Evolutionary conservation across 2,888 invertebrate genomes (phyloP), one percentile per base, ranked within the genome.

Genomic region (Eilema caniola): DNA sequence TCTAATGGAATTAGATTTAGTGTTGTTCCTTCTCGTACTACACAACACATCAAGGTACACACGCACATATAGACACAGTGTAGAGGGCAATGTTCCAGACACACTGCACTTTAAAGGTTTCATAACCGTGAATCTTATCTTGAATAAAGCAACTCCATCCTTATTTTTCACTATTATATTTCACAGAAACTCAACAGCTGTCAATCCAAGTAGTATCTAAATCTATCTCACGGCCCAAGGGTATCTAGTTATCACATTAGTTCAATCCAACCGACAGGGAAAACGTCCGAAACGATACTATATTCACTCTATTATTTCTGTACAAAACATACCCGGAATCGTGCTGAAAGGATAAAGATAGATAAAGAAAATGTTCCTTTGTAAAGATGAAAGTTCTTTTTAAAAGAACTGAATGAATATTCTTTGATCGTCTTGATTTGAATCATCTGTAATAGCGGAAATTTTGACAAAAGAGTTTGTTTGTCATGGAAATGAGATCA

Each of bases 321-420:
- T 60, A 72, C 72, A 79, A 75, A 71, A 79, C 71, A 66, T 25
- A 69, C 53, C 66, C 69, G 56, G 71, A 76, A 61, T 70, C 73
- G 33, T 37, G 60, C 61, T 82, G 71, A 77, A 79, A 80, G 73
- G 80, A 75, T 79, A 69, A 76, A 75, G 60, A 70, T 31, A 53
- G 59, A 67, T 60, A 66, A 70, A 67, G 25, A 65, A n/a, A 61
- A 70, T 66, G 66, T 67, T 79, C 57, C 69, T 70, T 82, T 74
- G 59, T 70, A 74, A 74, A 80, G 71, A 80, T 76, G 72, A 82
- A 79, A 74, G 69, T 72, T 76, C 67, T 56, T 70, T 64, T 66
- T 62, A 33, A 53, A 60, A 31, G 24, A 75, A 75, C 63, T 74
- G 71, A 66, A 71, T 68, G 68, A 62, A 25, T 72, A 75, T 80